A percentile compares a stretch with the other conserved stretches of the same genome.
phyloP scores from a whole-genome alignment of 2,797 vertebrate genomes.

The Huso huso region DNA sequence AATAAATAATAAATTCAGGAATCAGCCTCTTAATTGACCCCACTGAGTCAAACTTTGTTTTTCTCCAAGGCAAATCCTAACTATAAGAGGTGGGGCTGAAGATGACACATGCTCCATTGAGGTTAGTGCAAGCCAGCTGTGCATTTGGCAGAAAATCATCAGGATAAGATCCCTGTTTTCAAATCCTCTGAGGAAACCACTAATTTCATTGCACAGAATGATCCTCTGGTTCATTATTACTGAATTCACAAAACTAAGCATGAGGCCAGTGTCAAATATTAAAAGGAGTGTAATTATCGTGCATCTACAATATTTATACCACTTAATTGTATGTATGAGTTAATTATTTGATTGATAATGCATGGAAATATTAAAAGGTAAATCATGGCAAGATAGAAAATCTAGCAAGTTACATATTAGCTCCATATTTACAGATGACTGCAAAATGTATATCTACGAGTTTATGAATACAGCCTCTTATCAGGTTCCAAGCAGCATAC shows the following conservation, averaged over 20 bases:
- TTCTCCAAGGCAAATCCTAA: neutral
- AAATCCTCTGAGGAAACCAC: neutral
- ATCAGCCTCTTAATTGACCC: slow-evolving; percentile 30
- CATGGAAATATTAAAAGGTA: too few relatives aligned
- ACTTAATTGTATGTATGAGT: too few relatives aligned
- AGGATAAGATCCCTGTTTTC: slow-evolving; percentile 8
- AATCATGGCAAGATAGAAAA: neutral
- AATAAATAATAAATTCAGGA: slow-evolving; percentile 32
- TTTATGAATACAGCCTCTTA: neutral
- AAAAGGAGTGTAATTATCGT: too few relatives aligned
- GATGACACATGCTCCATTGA: slow-evolving; percentile 10
- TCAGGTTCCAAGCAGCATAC: neutral
- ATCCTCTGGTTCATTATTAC: slow-evolving; percentile 1
- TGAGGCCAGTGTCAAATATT: too few relatives aligned
- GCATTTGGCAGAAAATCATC: slow-evolving; percentile 5
- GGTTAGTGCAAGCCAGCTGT: slow-evolving; percentile 7
- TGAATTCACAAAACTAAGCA: neutral
- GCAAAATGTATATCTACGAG: neutral
- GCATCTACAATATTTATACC: too few relatives aligned
- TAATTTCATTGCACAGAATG: neutral
- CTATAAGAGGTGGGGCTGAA: slow-evolving; percentile 7
- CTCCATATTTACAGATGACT: neutral
- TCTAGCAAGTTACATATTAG: neutral
- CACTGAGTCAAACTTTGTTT: slow-evolving; percentile 12
- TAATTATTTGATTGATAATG: too few relatives aligned